Conservation (phyloP, 1,140 invertebrate species). For the Cydia strobilella region DNA sequence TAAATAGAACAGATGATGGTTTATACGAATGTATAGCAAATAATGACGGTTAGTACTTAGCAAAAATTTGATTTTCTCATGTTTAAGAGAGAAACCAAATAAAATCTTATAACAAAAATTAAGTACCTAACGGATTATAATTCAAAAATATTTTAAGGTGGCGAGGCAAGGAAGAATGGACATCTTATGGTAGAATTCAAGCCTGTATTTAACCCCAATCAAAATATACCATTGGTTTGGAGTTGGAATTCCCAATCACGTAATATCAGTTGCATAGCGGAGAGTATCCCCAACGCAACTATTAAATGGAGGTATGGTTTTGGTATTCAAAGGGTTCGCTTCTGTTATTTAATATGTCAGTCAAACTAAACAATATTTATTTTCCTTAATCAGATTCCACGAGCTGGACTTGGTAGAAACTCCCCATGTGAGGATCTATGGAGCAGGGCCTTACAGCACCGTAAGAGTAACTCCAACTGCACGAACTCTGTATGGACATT, state of each 20-base stretch:
- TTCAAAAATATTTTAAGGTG: slow-evolving; percentile 66
- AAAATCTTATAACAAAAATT: not conserved
- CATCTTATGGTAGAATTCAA: slow-evolving; percentile 92
- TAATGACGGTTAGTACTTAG: slow-evolving; percentile 82
- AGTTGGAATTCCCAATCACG: slow-evolving; percentile 90
- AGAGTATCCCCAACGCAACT: slow-evolving; percentile 95
- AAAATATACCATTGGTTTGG: slow-evolving; percentile 84
- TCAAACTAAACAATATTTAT: too few relatives aligned
- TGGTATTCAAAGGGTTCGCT: not conserved
- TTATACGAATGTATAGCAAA: slow-evolving; percentile 92
- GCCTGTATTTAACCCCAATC: slow-evolving; percentile 89
- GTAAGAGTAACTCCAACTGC: slow-evolving; percentile 85
- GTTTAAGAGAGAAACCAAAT: not conserved
- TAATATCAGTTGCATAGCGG: slow-evolving; percentile 93
- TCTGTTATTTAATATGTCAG: too few relatives aligned
- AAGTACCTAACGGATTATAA: not conserved
- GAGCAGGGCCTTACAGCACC: slow-evolving; percentile 85
- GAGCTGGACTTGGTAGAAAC: slow-evolving; percentile 78
- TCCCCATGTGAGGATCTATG: slow-evolving; percentile 82
- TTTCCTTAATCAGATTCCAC: slow-evolving; percentile 63
- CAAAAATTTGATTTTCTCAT: not conserved
- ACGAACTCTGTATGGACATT: slow-evolving; percentile 85
- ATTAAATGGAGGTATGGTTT: slow-evolving; percentile 87
- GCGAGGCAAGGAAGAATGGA: slow-evolving; percentile 86
- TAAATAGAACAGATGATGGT: slow-evolving; percentile 89